Conservation (phyloP, 1,140 invertebrate genomes). For the Eubasilissa regina region DNA sequence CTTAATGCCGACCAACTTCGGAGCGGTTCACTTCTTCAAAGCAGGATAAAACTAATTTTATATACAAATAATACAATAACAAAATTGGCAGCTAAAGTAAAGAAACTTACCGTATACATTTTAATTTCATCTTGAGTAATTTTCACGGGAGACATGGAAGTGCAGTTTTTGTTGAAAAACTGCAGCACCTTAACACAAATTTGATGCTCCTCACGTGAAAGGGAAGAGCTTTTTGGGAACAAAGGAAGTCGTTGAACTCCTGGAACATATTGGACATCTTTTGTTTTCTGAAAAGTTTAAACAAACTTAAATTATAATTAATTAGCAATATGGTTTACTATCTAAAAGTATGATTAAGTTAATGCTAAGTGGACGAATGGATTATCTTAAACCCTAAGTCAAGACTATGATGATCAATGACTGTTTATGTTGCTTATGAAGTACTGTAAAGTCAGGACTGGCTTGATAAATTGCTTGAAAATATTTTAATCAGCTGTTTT, state of each 20-base stretch:
- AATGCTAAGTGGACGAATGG: not conserved
- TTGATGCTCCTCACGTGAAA: constrained; percentile 43
- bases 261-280: not conserved
- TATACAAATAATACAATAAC: no score
- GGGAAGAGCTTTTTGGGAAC: constrained; percentile 41
- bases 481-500: no score
- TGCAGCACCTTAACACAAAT: constrained; percentile 43
- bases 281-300: not conserved
- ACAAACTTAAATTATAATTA: not conserved
- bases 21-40: no score
- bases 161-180: constrained; percentile 39
- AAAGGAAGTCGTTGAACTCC: constrained; percentile 30
- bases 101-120: constrained; percentile 42
- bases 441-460: not conserved
- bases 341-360: not conserved
- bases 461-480: not conserved
- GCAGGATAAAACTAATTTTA: no score
- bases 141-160: constrained; percentile 36
- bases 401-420: not conserved
- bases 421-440: not conserved
- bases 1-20: no score
- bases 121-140: constrained; percentile 34
- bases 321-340: not conserved
- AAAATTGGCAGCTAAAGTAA: no score
- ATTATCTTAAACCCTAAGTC: not conserved